phyloP scores from a whole-genome alignment of 2,888 invertebrate species.

The Muschampia plurimacula region DNA sequence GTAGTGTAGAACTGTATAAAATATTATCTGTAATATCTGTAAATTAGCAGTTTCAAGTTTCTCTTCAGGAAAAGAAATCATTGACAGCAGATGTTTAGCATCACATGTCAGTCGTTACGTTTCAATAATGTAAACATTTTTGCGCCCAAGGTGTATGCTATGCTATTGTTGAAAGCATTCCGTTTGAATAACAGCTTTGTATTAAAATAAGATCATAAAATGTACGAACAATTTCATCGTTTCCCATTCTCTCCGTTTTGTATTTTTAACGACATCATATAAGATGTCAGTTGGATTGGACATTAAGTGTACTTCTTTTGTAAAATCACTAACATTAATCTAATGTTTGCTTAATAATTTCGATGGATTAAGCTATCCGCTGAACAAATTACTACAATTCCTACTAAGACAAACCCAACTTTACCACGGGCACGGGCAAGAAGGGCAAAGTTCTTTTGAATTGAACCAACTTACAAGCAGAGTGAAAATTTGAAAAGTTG shows the following conservation, averaged over 20 bases:
- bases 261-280: not conserved
- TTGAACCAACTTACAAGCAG: not conserved
- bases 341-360: not conserved
- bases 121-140: constrained; percentile 27
- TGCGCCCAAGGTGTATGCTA: constrained; percentile 6
- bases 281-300: not conserved
- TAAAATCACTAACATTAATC: not conserved
- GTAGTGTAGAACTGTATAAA: not conserved
- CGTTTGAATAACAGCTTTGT: constrained; percentile 11
- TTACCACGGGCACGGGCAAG: not conserved
- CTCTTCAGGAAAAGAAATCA: constrained; percentile 12
- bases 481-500: constrained; percentile 1
- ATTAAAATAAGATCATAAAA: constrained; percentile 14
- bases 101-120: constrained; percentile 9
- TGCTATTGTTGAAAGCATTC: constrained; percentile 22
- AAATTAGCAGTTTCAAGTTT: not conserved
- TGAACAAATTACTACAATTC: not conserved
- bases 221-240: not conserved
- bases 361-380: not conserved
- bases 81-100: constrained; percentile 15
- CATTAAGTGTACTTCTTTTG: not conserved
- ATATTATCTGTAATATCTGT: not conserved
- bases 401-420: not conserved
- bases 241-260: not conserved
- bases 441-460: not conserved